Evolutionary conservation across 2,113 vertebrate species (phyloP), one percentile per base, ranked within the genome.

Genomic region (crab-eating macaque (Macaca fascicularis)): DNA sequence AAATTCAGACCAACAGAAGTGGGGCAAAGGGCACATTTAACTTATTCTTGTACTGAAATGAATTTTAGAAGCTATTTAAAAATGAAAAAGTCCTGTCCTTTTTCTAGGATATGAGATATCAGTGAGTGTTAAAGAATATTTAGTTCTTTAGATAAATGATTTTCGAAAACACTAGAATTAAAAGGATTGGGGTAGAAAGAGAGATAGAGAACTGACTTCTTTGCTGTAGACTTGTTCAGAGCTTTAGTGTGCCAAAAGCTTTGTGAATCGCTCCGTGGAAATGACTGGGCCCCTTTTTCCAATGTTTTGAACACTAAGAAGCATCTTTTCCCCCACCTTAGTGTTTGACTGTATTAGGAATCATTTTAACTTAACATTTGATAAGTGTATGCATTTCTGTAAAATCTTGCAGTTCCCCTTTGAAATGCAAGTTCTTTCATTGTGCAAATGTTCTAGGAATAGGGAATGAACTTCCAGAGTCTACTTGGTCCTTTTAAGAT

Each of bases 391-490:
- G 8, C 87, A 95, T 89, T 95, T 85, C 64, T 89, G 38, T 81
- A 96, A 91, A 85, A 64, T 64, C 61, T 79, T 84, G 4, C 32
- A 88, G 40, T 88, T 95, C n/a, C 23, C 4, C 13, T 94, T 95
- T 97, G 90, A 96, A 91, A 82, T 97, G 50, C 19, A 96, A 81
- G 92, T 98, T 4, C 8, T 94, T 40, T 88, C 22, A 20, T 35
- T 96, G 70, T 52, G 16, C 57, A 86, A 72, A 38, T 72, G 1
- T 70, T 95, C 48, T 70, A 90, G 81, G 25, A 94, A 61, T 48
- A 76, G 55, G 90, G 25, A 75, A 80, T 67, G n/a, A 94, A 69
- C 7, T 45, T 67, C 30, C 45, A 27, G 27, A 25, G 3, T 64
- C 23, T 70, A 35, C 6, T 1, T 43, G 16, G 8, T 75, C 45